Percentiles rank a stretch among this genome's conserved stretches.
Evolutionary conservation across 2,113 vertebrate genomes (phyloP).

Genomic region (Datnioides undecimradiatus): DNA sequence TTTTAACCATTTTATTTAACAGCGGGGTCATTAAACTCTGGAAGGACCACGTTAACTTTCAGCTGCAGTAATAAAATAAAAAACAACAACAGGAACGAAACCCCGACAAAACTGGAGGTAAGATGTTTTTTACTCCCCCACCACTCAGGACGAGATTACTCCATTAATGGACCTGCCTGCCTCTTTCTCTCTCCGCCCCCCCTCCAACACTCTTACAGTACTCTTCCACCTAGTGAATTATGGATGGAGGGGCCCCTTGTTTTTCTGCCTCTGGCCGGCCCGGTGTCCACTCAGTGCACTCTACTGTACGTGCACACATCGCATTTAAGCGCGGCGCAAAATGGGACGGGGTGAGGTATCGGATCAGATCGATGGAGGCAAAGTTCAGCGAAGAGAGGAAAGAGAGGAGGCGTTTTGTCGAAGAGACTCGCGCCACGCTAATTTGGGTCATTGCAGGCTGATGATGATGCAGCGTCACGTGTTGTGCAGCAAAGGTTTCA

Average conservation of each 20-base stretch:
- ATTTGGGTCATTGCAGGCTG: not conserved
- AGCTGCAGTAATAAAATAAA: slow-evolving; percentile 12
- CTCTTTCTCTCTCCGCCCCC: slow-evolving; percentile 28
- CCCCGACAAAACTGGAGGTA: slow-evolving; percentile 47
- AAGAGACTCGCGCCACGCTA: not conserved
- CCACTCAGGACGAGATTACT: slow-evolving; percentile 64
- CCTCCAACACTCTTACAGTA: slow-evolving; percentile 66
- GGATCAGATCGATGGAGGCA: slow-evolving; percentile 30
- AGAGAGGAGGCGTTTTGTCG: too few relatives aligned
- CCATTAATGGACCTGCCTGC: slow-evolving; percentile 69
- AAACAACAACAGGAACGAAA: slow-evolving; percentile 44
- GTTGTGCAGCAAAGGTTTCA: not conserved
- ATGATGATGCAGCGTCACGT: not conserved
- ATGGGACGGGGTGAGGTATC: slow-evolving; percentile 22
- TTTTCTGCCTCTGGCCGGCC: slow-evolving; percentile 73
- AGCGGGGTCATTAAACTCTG: slow-evolving; percentile 4
- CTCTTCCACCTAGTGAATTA: slow-evolving; percentile 83
- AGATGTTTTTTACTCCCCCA: slow-evolving; percentile 62
- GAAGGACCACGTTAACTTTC: slow-evolving; percentile 8
- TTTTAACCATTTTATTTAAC: not conserved
- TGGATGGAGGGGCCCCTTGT: slow-evolving; percentile 82
- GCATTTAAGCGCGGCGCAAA: slow-evolving; percentile 57
- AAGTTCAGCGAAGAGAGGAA: too few relatives aligned
- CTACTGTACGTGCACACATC: slow-evolving; percentile 73
- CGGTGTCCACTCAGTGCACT: slow-evolving; percentile 78